phyloP scores from a whole-genome alignment of 2,888 invertebrate species.

The Sphaerophoria taeniata region DNA sequence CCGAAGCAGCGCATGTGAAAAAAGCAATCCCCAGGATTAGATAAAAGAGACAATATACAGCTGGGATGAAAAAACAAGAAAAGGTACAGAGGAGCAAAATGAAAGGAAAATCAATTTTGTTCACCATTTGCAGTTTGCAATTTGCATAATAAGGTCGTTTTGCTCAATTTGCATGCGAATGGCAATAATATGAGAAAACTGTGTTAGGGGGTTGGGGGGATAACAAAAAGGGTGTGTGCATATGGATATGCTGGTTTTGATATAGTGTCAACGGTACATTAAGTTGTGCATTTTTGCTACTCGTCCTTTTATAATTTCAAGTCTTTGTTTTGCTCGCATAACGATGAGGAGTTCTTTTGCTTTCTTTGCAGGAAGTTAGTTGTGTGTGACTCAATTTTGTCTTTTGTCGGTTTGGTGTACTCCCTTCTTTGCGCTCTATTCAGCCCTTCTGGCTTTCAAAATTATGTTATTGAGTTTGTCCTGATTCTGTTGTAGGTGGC shows the following conservation, averaged over 20 bases:
- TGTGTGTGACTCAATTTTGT: constrained; percentile 59
- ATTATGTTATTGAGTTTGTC: constrained; percentile 55
- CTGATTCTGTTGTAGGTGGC: constrained; percentile 6
- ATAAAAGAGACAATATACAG: constrained; percentile 43
- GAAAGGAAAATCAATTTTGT: constrained; percentile 82
- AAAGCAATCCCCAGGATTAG: constrained; percentile 24
- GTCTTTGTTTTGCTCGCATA: constrained; percentile 30
- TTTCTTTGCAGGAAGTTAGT: constrained; percentile 28
- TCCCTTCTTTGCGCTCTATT: not conserved
- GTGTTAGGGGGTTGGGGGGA: not conserved
- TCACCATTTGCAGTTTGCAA: constrained; percentile 83
- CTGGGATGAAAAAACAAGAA: constrained; percentile 36
- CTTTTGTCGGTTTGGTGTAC: constrained; percentile 11
- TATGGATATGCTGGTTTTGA: not conserved
- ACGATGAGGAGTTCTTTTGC: not conserved
- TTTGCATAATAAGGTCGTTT: constrained; percentile 83
- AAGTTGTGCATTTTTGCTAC: constrained; percentile 45
- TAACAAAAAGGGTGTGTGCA: not conserved
- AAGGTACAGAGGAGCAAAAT: constrained; percentile 11
- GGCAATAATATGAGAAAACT: constrained; percentile 70
- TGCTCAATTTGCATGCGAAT: constrained; percentile 83
- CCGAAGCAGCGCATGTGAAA: not conserved
- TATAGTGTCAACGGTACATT: constrained; percentile 43
- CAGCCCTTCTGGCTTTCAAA: constrained; percentile 22
- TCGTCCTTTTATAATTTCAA: constrained; percentile 4